Conservation (phyloP, 2,797 vertebrate genomes). For the Microcaecilia unicolor region DNA sequence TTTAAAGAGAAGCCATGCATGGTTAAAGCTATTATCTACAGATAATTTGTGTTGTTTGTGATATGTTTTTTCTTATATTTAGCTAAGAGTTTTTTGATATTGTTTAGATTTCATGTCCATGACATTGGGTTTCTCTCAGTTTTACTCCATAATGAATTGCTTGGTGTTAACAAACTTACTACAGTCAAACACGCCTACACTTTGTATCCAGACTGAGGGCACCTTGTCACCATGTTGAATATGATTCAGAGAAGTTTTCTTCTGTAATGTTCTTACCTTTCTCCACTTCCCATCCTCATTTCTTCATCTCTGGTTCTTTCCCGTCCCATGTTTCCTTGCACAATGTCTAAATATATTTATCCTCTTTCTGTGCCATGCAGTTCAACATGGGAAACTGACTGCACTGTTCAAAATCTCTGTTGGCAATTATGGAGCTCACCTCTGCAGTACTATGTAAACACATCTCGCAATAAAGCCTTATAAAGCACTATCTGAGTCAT, state of each 20-base stretch:
- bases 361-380: conserved; percentile 53
- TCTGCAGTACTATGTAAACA: conserved; percentile 56
- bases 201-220: conserved; percentile 42
- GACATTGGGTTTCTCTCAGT: conserved; percentile 34
- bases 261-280: conserved; percentile 16
- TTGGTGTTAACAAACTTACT: conserved; percentile 31
- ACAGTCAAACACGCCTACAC: conserved; percentile 20
- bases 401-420: conserved; percentile 48
- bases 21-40: conserved; percentile 42
- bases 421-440: conserved; percentile 40
- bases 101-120: conserved; percentile 40
- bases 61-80: conserved; percentile 41
- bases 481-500: conserved; percentile 32
- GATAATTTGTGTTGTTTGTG: conserved; percentile 33
- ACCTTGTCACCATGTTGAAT: conserved; percentile 44
- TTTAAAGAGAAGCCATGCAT: conserved; percentile 71
- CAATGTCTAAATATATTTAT: conserved; percentile 10
- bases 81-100: conserved; percentile 36
- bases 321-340: background rate
- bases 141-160: conserved; percentile 50
- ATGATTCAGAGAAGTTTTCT: conserved; percentile 12
- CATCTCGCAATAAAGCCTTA: conserved; percentile 72
- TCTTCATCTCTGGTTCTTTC: conserved; percentile 31
- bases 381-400: conserved; percentile 44
- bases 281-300: no score